phyloP scores from a whole-genome alignment of 2,888 invertebrate genomes.

The Callimorpha dominula region DNA sequence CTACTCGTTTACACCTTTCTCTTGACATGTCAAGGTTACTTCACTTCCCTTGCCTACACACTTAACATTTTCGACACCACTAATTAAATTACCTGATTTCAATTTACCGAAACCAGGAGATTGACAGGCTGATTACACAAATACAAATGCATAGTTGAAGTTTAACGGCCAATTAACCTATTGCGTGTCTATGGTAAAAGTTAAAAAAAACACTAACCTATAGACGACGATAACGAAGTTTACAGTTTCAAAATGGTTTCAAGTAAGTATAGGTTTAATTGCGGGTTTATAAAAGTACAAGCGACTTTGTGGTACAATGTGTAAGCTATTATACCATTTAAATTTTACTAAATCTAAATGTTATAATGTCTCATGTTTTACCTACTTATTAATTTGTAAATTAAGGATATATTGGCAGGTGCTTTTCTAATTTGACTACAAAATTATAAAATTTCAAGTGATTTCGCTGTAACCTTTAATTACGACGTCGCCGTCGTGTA shows the following conservation, averaged over 20 bases:
- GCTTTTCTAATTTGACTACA: no score
- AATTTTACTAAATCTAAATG: no score
- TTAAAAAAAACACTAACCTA: slow-evolving; percentile 15
- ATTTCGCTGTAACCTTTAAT: no score
- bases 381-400: no score
- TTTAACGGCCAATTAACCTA: slow-evolving; percentile 36
- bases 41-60: neutral
- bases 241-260: slow-evolving; percentile 50
- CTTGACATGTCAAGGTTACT: slow-evolving; percentile 9
- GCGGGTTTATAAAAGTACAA: neutral
- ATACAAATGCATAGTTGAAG: neutral
- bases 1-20: slow-evolving; percentile 10
- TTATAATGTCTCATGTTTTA: no score
- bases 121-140: slow-evolving; percentile 11
- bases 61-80: neutral
- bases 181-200: slow-evolving; percentile 45
- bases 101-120: slow-evolving; percentile 5
- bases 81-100: slow-evolving; percentile 10
- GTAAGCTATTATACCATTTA: neutral
- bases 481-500: no score
- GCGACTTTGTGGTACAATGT: neutral
- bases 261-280: neutral
- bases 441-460: no score
- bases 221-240: neutral
- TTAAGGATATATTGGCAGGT: no score